Base-by-base conservation (phyloP, 2,888 invertebrate genomes). In the Aspidiotus rigidus region DNA sequence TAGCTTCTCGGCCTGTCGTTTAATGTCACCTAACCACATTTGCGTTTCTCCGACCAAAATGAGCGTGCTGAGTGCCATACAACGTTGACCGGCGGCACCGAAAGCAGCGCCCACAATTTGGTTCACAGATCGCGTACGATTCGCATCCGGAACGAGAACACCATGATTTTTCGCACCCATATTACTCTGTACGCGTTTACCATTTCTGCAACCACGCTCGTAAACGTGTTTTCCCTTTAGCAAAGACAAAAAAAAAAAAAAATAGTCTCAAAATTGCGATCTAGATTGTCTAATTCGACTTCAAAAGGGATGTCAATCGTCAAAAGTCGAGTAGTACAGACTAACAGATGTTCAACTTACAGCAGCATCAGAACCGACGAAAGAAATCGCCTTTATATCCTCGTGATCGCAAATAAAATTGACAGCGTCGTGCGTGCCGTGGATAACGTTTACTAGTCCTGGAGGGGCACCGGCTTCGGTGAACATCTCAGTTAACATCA, bases 91-190 rank as follows among this genome's bases (percentile, higher is more conserved):
- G 56, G 99, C 99, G 8, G 99, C 99, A 0, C 99, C 99, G 79
- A 99, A 99, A 0, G 96, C 97, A 1, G 99, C 99, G 0, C 98
- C 96, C 11, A 83, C 82, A 40, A 92, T 81, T 77, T 96, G 94
- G 77, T 97, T 97, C 44, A 99, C 81, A 0, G 95, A 93, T 75
- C 93, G 89, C 76, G 95, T 95, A 79, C 97, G 98, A 80, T 97
- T 96, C 1, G 98, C 98, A 79, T 99, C 99, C 1, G 95, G 89
- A 85, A 99, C 85, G 55, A 99, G 85, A 13, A 99, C 88, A 56
- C 97, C 98, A 78, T 99, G 99, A 80, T 99, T 99, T 80, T 99
- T 99, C 7, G 99, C 99, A 11, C 98, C 98, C 94, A 99, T 94
- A 79, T 99, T 99, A 74, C 93, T 91, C 79, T 99, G 99, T 0